Evolutionary conservation across 2,797 vertebrate genomes (phyloP).

Genomic region (Psittacula derbiana): DNA sequence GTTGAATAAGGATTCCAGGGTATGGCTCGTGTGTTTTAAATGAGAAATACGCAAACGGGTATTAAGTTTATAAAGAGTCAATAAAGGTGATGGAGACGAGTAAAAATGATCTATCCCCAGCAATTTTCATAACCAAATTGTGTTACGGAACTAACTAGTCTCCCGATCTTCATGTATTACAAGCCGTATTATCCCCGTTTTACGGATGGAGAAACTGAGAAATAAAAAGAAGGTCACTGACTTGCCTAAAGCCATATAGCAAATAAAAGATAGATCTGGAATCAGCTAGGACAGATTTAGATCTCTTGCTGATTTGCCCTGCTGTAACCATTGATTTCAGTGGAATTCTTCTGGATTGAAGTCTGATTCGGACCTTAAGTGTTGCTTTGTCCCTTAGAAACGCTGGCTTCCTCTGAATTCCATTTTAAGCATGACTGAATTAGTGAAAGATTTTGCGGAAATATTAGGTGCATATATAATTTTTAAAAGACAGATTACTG

Average conservation of each 20-base stretch:
- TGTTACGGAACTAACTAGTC: not conserved
- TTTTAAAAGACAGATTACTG: not conserved
- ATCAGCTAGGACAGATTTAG: conserved; percentile 69
- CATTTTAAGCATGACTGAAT: not conserved
- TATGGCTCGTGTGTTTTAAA: not conserved
- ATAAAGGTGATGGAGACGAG: not conserved
- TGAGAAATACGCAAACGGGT: not conserved
- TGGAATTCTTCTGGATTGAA: conserved; percentile 23
- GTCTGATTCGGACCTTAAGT: not conserved
- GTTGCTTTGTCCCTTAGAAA: not conserved
- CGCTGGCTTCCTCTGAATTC: not conserved
- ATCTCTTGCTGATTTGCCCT: conserved; percentile 53
- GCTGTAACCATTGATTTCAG: conserved; percentile 32
- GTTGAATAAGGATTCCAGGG: not conserved
- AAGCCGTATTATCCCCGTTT: conserved; percentile 55
- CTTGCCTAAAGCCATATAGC: conserved; percentile 65
- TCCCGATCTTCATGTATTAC: not conserved
- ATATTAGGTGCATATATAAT: not conserved
- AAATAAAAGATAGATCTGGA: conserved; percentile 69
- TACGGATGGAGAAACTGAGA: conserved; percentile 62
- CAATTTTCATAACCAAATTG: not conserved
- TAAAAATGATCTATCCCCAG: not conserved
- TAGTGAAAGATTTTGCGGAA: not conserved
- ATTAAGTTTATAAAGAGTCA: not conserved
- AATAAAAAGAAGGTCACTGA: conserved; percentile 71